These are phyloP conservation scores for Cylas formicarius DNA, from an alignment of 1,140 invertebrate species.

Conservation along the genomic window DNA sequence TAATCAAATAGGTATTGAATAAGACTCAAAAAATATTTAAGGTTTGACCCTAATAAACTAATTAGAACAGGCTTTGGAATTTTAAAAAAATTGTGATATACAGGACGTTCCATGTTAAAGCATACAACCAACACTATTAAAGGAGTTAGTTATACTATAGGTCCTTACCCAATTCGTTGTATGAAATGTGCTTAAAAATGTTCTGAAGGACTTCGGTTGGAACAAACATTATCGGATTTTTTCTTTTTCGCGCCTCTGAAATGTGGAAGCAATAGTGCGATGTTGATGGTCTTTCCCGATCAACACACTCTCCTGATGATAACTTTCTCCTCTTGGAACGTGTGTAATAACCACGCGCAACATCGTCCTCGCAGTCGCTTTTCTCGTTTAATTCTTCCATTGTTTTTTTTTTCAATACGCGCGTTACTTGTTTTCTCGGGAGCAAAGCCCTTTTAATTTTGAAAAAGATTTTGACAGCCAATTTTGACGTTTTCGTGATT, in stretches of 20 bases:
- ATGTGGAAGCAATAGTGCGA: conserved; percentile 4
- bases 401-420: too few relatives aligned
- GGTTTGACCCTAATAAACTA: too few relatives aligned
- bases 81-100: too few relatives aligned
- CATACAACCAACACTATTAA: too few relatives aligned
- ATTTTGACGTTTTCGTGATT: too few relatives aligned
- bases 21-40: too few relatives aligned
- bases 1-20: too few relatives aligned
- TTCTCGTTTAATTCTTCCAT: conserved; percentile 23
- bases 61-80: too few relatives aligned
- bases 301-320: conserved; percentile 10
- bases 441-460: too few relatives aligned
- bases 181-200: conserved; percentile 29
- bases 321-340: conserved; percentile 23
- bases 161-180: conserved; percentile 28
- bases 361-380: conserved; percentile 17
- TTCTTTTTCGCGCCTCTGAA: conserved; percentile 19
- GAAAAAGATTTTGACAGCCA: too few relatives aligned
- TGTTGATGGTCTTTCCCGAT: conserved; percentile 11
- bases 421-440: too few relatives aligned
- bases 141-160: neutral
- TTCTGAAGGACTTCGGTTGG: conserved; percentile 29
- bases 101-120: too few relatives aligned
- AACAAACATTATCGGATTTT: conserved; percentile 31
- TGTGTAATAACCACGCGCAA: conserved; percentile 20